A percentile compares a stretch with the other conserved stretches of the same genome.
Evolutionary conservation across 2,113 vertebrate genomes (phyloP).

Genomic region (Tetrao urogallus): DNA sequence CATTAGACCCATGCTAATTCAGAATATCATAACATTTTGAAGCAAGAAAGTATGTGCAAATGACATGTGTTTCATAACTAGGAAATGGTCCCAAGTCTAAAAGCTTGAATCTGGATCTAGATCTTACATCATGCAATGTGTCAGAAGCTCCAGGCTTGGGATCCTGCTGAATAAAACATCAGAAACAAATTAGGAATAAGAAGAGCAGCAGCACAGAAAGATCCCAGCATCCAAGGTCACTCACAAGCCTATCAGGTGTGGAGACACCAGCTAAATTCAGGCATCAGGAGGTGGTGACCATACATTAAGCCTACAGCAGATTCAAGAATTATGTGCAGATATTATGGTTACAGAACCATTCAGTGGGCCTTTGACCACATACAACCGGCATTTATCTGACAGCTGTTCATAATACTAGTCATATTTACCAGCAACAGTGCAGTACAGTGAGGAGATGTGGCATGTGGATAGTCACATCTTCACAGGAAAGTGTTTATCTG

Average conservation of each 20-base stretch:
- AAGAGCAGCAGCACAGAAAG: neutral
- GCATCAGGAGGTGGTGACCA: neutral
- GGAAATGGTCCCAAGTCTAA: neutral
- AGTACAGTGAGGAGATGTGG: neutral
- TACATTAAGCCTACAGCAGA: neutral
- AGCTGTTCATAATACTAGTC: neutral
- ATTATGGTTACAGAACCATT: neutral
- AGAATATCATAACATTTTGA: neutral
- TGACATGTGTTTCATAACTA: neutral
- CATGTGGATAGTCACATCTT: neutral
- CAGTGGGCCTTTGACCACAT: accelerated
- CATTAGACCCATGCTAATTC: slow-evolving; percentile 10
- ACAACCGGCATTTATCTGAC: neutral
- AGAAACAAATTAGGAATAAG: neutral
- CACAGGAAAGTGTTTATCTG: neutral
- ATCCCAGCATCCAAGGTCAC: neutral
- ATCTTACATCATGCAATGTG: neutral
- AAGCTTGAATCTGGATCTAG: neutral
- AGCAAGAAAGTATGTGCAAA: neutral
- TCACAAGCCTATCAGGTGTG: neutral
- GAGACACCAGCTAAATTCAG: neutral
- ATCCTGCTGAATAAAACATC: slow-evolving; percentile 5
- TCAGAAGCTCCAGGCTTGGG: neutral
- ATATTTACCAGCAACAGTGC: neutral
- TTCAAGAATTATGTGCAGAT: neutral